phyloP scores from a whole-genome alignment of 2,888 invertebrate genomes.

The Volucella inanis region DNA sequence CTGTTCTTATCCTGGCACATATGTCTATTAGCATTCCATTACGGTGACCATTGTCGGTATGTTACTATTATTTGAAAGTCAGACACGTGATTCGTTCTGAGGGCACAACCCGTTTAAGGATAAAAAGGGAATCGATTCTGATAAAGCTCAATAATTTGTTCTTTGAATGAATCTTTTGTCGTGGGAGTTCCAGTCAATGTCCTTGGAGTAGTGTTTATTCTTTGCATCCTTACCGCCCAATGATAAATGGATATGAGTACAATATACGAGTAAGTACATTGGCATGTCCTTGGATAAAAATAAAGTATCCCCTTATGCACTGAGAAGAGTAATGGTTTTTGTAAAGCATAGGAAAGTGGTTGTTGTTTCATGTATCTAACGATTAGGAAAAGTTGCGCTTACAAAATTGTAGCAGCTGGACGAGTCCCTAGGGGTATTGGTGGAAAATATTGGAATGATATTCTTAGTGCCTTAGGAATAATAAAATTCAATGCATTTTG shows the following conservation, averaged over 20 bases:
- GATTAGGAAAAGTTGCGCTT: not conserved
- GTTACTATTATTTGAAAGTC: not conserved
- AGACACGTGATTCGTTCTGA: not conserved
- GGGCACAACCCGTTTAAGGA: not conserved
- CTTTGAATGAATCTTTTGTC: too few species aligned
- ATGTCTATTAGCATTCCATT: conserved; percentile 2
- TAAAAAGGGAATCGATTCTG: not conserved
- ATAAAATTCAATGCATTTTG: too few species aligned
- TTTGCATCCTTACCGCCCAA: not conserved
- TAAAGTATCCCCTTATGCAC: not conserved
- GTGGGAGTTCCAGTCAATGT: not conserved
- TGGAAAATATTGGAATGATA: too few species aligned
- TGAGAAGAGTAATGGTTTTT: not conserved
- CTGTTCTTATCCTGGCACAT: not conserved
- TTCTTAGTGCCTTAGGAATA: too few species aligned
- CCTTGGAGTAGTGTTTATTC: conserved; percentile 1
- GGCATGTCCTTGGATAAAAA: conserved; percentile 12
- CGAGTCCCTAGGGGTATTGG: too few species aligned
- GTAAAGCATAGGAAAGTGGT: not conserved
- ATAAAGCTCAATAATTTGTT: not conserved
- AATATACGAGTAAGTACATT: not conserved
- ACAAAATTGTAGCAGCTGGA: too few species aligned
- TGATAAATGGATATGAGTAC: not conserved
- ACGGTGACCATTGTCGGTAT: not conserved
- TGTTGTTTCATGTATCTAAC: not conserved